Evolutionary conservation across 2,113 vertebrate genomes (phyloP), one percentile per base, ranked within the genome.

Genomic region (Clupea harengus): DNA sequence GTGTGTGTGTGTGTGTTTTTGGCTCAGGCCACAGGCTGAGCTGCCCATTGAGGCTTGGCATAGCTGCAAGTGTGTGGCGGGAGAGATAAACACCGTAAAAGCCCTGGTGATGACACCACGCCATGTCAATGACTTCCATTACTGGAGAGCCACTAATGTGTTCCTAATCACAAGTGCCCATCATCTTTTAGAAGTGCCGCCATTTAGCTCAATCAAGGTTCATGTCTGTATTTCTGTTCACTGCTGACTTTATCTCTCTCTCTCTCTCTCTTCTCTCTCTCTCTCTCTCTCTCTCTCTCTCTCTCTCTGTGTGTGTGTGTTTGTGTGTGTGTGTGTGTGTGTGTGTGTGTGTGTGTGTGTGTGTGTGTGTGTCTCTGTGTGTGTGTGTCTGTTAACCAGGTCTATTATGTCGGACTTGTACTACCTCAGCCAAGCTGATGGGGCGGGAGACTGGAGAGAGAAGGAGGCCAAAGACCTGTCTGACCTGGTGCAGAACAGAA

Each of bases 371-470:
- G 4, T 82, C 25, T 45, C 32, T 39, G 57, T 84, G 82, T 46
- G 18, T 64, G 25, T 32, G 45, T 60, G 45, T 83, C 45, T 88
- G 57, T 81, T 81, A 18, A 86, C 81, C 86, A 99, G 98, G 92
- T 98, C 97, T 88, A 96, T 99, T 93, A 98, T 99, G 97, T 98
- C 97, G 8, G 98, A 99, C 95, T 94, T 99, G 90, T 97, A 98
- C 96, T 97, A 98, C 97, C 97, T 99, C 96, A 98, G 98, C 96
- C 98, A 99, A 94, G 97, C 96, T 85, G 98, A 99, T 88, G 98
- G 98, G 92, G 97, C 97, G 80, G 98, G 97, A 85, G 97, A 97
- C 1, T 99, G 98, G 98, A 93, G 98, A 92, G 92, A 95, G 90
- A 99, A 96, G 94, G 98, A 99, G 90, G 97, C 98, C 93, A 98